These are phyloP conservation scores for Campoplex capitator DNA, from an alignment of 2,888 invertebrate species.

Conservation along the genomic window DNA sequence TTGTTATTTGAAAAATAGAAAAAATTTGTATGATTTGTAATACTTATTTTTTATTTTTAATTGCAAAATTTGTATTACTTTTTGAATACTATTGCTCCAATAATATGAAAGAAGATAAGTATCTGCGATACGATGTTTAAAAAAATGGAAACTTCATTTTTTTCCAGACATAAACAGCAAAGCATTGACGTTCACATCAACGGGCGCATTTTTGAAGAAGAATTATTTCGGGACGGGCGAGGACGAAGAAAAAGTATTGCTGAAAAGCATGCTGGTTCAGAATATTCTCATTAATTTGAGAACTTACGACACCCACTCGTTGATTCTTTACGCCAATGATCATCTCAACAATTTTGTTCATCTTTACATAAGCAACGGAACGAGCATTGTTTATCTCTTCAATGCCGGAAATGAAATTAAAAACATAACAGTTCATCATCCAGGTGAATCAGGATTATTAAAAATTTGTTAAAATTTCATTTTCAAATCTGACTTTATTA, in stretches of 20 bases:
- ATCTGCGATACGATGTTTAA: background rate
- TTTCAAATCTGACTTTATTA: background rate
- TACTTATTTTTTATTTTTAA: background rate
- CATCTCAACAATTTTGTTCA: slow-evolving; percentile 97
- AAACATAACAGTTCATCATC: slow-evolving; percentile 91
- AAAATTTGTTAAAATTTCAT: background rate
- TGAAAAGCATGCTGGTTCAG: slow-evolving; percentile 91
- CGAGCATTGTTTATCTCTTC: slow-evolving; percentile 93
- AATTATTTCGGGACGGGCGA: slow-evolving; percentile 90
- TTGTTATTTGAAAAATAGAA: no score
- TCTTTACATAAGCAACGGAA: slow-evolving; percentile 92
- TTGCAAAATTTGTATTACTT: no score
- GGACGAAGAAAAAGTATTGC: slow-evolving; percentile 86
- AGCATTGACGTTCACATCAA: slow-evolving; percentile 94
- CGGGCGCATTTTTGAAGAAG: slow-evolving; percentile 92
- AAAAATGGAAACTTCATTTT: background rate
- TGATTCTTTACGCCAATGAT: slow-evolving; percentile 96
- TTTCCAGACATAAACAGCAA: slow-evolving; percentile 94
- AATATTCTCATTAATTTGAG: slow-evolving; percentile 95
- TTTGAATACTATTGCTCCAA: no score
- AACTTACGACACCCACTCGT: slow-evolving; percentile 92
- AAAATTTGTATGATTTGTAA: no score
- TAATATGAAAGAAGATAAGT: background rate
- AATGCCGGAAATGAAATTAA: slow-evolving; percentile 93
- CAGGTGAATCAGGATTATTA: slow-evolving; percentile 81